Evolutionary conservation across 2,797 vertebrate species (phyloP).

Genomic region (Tokudaia muenninki): DNA sequence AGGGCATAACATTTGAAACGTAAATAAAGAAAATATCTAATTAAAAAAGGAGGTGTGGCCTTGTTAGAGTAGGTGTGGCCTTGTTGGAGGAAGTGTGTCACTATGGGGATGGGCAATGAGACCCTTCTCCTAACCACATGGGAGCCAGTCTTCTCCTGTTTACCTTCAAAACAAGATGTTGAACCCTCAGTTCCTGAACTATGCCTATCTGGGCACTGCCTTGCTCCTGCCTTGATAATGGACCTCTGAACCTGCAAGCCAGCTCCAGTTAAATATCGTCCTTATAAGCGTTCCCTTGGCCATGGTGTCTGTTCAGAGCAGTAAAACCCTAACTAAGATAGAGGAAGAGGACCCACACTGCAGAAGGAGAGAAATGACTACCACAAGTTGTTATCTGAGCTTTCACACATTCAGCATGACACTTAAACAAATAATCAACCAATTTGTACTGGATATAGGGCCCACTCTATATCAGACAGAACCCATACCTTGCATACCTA

Average conservation of each 20-base stretch:
- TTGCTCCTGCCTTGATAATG: not conserved
- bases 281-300: not conserved
- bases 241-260: not conserved
- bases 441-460: not conserved
- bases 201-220: not conserved
- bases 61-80: not conserved
- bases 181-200: not conserved
- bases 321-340: not conserved
- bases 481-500: not conserved
- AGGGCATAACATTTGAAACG: no score
- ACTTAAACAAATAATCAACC: not conserved
- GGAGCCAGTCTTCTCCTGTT: not conserved
- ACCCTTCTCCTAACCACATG: not conserved
- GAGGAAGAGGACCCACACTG: not conserved
- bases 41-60: not conserved
- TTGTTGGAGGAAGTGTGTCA: not conserved
- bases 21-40: no score
- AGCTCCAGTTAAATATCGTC: not conserved
- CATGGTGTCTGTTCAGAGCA: not conserved
- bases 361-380: not conserved
- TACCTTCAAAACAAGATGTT: not conserved
- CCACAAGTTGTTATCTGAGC: not conserved
- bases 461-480: not conserved
- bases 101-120: not conserved
- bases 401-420: not conserved